Evolutionary conservation across 2,888 invertebrate genomes (phyloP), one percentile per base, ranked within the genome.

Genomic region (Noctua pronuba): DNA sequence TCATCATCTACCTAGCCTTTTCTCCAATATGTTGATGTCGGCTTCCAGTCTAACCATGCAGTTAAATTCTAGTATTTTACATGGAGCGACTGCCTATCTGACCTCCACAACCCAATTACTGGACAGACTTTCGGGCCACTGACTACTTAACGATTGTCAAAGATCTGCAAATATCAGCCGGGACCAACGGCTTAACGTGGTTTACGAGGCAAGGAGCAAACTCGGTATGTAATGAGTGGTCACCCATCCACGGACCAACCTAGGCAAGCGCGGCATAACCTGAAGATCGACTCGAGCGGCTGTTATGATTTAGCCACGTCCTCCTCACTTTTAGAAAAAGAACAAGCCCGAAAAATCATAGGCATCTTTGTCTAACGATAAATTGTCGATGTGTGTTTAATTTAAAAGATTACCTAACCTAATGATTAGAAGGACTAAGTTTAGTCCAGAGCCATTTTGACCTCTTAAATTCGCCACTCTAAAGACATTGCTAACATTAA

Each of bases 381-480:
- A 38, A 52, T 52, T 24, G 7, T 18, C 18, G 31, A 31, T 31
- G 8, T 60, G 6, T 16, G 16, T 52, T 52, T 52, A 52, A n/a
- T 58, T 18, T 18, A 60, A 18, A 60, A 7, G 18, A 60, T 60
- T 31, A 31, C 31, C n/a, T 18, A 8, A 58, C 8, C 8, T 7
- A 41, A 52, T 28, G 60, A 21, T 66, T 28, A 49, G 5, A 21
- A 55, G n/a, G 31, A 44, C 64, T 13, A 60, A 69, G 10, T 44
- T 62, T 5, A 58, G 24, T 44, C n/a, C 31, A 58, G 21, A 46
- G 41, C 21, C n/a, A 75, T 16, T 16, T 41, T n/a, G 35, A 60
- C 31, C 46, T 62, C 58, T 49, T 55, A 24, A 77, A 78, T 78
- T 77, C 58, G 44, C 66, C 24, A 35, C 41, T 70, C 62, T 69